Evolutionary conservation across 1,140 invertebrate genomes (phyloP).

Genomic region (Listronotus bonariensis): DNA sequence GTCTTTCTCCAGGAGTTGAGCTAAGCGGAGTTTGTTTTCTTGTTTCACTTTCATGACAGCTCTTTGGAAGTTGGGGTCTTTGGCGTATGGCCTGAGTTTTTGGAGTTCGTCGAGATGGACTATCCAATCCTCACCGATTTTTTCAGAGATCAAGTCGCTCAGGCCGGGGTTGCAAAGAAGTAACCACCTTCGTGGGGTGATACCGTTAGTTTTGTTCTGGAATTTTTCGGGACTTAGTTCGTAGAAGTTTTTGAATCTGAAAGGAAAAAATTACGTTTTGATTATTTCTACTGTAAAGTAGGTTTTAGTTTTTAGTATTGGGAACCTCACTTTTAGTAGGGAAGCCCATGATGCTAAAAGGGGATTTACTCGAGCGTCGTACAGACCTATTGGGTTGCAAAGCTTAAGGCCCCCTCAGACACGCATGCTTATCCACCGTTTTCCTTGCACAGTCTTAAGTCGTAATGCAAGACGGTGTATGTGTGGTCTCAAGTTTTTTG

Average conservation of each 20-base stretch:
- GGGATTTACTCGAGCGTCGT: too few relatives aligned
- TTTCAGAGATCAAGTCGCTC: constrained; percentile 94
- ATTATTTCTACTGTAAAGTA: too few relatives aligned
- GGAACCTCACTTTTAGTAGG: too few relatives aligned
- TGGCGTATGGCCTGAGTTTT: constrained; percentile 82
- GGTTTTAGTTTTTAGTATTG: too few relatives aligned
- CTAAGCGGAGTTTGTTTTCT: constrained; percentile 94
- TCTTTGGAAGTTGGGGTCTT: constrained; percentile 87
- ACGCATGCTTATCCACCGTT: too few relatives aligned
- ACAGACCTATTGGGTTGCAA: too few relatives aligned
- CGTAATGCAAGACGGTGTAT: too few relatives aligned
- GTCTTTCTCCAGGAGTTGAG: constrained; percentile 83
- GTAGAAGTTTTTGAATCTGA: constrained; percentile 86
- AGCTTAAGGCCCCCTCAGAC: too few relatives aligned
- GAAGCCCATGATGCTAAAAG: too few relatives aligned
- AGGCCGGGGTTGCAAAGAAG: constrained; percentile 94
- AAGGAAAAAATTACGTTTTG: too few relatives aligned
- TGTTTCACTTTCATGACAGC: constrained; percentile 93
- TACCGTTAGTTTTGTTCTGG: constrained; percentile 99
- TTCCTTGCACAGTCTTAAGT: too few relatives aligned
- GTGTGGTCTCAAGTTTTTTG: too few relatives aligned
- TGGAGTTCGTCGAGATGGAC: constrained; percentile 88
- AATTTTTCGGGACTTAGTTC: constrained; percentile 95
- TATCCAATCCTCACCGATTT: constrained; percentile 97
- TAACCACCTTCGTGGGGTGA: constrained; percentile 96